Evolutionary conservation across 2,797 vertebrate genomes (phyloP), one percentile per base, ranked within the genome.

Genomic region (Phoebastria nigripes): DNA sequence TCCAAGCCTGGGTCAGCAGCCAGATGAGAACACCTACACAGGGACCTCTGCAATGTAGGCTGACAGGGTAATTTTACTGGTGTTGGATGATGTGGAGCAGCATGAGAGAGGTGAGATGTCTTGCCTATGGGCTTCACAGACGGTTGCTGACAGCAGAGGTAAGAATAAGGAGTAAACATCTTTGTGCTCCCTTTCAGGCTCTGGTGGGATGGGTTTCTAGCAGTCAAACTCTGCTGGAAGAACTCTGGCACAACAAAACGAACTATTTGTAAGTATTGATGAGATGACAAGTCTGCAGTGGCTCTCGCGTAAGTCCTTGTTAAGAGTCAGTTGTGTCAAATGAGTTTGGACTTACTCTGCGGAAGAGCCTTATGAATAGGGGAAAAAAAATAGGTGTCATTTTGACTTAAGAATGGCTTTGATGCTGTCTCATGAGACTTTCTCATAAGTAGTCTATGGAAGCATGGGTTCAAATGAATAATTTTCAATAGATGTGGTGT

Each of bases 81-180:
- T 95, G 96, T 93, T 90, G 90, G 94, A 0, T 95, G 95, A 94
- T 83, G 82, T 13, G 89, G 63, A 95, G 79, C 94, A 94, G 87
- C 59, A 4, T 1, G 31, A 58, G 59, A 37, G 90, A 90, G 82
- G 76, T 83, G 85, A 90, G 88, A 11, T 74, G 86, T 84, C 58
- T 51, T 58, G 24, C 18, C 73, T 15, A 6, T n/a, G 66, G 31
- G 46, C 72, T 87, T 39, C 56, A 11, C 0, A 0, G 33, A 10
- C 2, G 4, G 61, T 35, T 88, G 92, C 86, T 96, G 86, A 89
- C 88, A 96, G 94, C 88, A 54, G 29, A 3, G 62, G n/a, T n/a
- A 82, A 42, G 54, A 76, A 6, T 31, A 33, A 49, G 54, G 62
- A 44, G 5, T 31, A 35, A 4, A 19, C 31, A 15, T n/a, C 55